Conservation (phyloP, 2,888 invertebrate genomes). For the Vanessa cardui region DNA sequence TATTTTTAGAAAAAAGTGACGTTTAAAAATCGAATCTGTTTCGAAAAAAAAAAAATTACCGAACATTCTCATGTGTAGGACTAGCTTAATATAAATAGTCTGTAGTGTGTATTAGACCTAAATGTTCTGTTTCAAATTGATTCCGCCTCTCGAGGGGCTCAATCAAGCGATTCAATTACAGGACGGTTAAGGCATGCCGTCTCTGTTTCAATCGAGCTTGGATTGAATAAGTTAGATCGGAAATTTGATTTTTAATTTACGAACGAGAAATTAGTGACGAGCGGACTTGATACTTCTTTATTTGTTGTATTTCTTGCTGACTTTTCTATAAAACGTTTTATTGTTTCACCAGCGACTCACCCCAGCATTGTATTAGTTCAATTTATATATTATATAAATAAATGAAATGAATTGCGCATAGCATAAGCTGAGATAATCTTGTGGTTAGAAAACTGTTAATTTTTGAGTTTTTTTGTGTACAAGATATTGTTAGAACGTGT, state of each 20-base stretch:
- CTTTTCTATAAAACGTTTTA: too few relatives aligned
- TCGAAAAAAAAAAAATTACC: neutral
- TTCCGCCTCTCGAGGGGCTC: conserved; percentile 23
- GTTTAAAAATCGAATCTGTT: neutral
- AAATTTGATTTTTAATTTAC: conserved; percentile 11
- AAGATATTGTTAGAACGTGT: too few relatives aligned
- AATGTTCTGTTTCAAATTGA: conserved; percentile 27
- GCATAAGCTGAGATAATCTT: too few relatives aligned
- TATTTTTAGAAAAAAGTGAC: neutral
- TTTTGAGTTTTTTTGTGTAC: too few relatives aligned
- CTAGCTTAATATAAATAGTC: neutral
- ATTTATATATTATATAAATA: too few relatives aligned
- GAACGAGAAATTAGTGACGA: neutral
- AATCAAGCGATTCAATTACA: conserved; percentile 31
- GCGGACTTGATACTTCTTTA: neutral
- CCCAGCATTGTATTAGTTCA: too few relatives aligned
- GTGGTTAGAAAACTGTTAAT: too few relatives aligned
- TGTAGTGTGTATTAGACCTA: conserved; percentile 10
- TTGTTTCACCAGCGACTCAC: too few relatives aligned
- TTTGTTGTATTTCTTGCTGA: too few relatives aligned
- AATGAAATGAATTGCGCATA: too few relatives aligned
- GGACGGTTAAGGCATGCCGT: conserved; percentile 17
- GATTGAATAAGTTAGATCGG: conserved; percentile 7
- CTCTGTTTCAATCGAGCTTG: conserved; percentile 15
- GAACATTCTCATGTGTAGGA: neutral